Base-by-base conservation (phyloP, 37 sponge, comb jelly and placozoan species). In the Trichoplax adhaerens region DNA sequence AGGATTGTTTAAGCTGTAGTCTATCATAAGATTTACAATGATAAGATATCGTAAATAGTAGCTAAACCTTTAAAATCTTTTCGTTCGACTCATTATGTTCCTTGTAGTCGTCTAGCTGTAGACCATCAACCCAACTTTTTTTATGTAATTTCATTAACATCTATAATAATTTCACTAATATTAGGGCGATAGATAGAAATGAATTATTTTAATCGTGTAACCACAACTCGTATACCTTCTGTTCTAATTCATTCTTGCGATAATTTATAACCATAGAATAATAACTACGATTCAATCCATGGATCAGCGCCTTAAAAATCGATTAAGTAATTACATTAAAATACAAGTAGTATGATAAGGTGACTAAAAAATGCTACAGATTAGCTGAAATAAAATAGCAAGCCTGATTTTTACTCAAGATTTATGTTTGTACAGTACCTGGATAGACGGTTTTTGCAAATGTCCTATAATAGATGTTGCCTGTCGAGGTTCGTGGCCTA, bases 381-480 rank as follows among this genome's bases (percentile, higher is more conserved):
- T 57, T 70, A 72, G 61, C 29, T 29, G 29, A 29, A 29, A 29
- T 29, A 29, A 29, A 29, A 29, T 29, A 29, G 29, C 29, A 29
- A 29, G 29, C 29, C 29, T 29, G 29, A 29, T 29, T 29, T 29
- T 29, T 29, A 29, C 29, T 29, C 29, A 29, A 29, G 29, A 29
- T 29, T 29, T 29, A 29, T 29, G 29, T 29, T 29, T 29, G 29
- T 29, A 29, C 29, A 29, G 29, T 46, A 90, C 91, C 87, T 95
- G 97, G 48, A 97, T 91, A 49, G 99, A 97, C 0, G 99, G 94
- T 62, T 97, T 97, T 62, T 97, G 87, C 3, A 97, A 82, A 76
- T 97, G 94, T 8, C 99, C 99, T 47, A 97, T 73, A 64, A 92
- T 97, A 50, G 99, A 97, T 5, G 99, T 97, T 62, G 99, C 89